A percentile compares a stretch with the other conserved stretches of the same genome.
These are phyloP conservation scores for Ophion ellenae DNA, from an alignment of 2,888 invertebrate genomes.

Conservation along the genomic window DNA sequence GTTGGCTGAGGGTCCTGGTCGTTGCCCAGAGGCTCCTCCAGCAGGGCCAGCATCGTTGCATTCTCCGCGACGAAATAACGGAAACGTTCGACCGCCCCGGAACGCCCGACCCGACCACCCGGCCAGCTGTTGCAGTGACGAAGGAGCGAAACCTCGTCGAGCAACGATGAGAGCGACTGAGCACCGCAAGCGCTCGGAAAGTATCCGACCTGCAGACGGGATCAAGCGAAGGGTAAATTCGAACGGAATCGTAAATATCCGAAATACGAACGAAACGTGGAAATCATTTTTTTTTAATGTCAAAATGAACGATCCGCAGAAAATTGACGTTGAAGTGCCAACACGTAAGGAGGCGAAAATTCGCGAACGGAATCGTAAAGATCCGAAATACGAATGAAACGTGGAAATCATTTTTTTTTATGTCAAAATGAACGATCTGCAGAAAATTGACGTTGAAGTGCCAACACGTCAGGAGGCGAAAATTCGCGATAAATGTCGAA, in stretches of 20 bases:
- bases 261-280: no score
- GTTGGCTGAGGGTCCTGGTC: constrained; percentile 97
- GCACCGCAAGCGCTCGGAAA: constrained; percentile 94
- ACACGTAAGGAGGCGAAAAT: no score
- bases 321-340: not conserved
- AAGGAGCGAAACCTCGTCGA: constrained; percentile 94
- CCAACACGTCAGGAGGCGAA: no score
- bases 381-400: no score
- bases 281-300: no score
- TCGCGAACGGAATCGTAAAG: no score
- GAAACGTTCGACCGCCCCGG: constrained; percentile 89
- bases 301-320: not conserved
- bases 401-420: no score
- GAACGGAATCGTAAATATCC: no score
- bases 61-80: constrained; percentile 97
- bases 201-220: constrained; percentile 88
- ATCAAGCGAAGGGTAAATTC: no score
- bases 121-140: constrained; percentile 89
- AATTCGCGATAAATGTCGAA: no score
- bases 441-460: not conserved
- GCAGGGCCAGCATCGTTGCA: constrained; percentile 92
- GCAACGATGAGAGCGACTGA: constrained; percentile 92
- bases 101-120: constrained; percentile 84
- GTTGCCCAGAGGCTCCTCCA: constrained; percentile 97
- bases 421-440: not conserved